A percentile compares a stretch with the other conserved stretches of the same genome.
Evolutionary conservation across 2,113 vertebrate species (phyloP).

Genomic region (Lycaon pictus): DNA sequence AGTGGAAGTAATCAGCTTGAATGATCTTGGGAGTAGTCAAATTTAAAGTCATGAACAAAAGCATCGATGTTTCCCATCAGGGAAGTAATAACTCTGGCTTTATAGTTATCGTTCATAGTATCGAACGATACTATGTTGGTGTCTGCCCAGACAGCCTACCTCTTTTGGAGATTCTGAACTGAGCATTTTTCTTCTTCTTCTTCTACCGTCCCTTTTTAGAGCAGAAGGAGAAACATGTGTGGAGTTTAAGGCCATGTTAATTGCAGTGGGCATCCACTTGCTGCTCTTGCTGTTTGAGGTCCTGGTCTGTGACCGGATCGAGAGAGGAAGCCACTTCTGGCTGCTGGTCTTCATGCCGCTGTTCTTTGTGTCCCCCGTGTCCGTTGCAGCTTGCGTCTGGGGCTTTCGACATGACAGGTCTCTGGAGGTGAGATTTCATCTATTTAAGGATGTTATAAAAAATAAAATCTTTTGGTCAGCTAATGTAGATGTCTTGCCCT

Average conservation of each 20-base stretch:
- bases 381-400: slow-evolving; percentile 98
- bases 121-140: background rate
- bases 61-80: background rate
- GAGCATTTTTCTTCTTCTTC: slow-evolving; percentile 48
- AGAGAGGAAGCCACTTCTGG: slow-evolving; percentile 95
- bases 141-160: background rate
- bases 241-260: slow-evolving; percentile 99
- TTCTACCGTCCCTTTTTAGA: slow-evolving; percentile 84
- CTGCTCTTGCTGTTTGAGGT: slow-evolving; percentile 98
- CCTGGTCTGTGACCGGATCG: slow-evolving; percentile 96
- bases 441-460: slow-evolving; percentile 3
- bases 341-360: slow-evolving; percentile 99
- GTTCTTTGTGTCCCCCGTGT: slow-evolving; percentile 98
- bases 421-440: slow-evolving; percentile 90
- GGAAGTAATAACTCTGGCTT: background rate
- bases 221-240: slow-evolving; percentile 99
- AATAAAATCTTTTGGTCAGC: background rate
- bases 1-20: slow-evolving; percentile 23
- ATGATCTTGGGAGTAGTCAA: slow-evolving; percentile 25
- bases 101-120: background rate
- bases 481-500: background rate
- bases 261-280: slow-evolving; percentile 97
- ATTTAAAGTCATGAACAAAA: slow-evolving; percentile 46
- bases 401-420: slow-evolving; percentile 98
- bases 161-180: slow-evolving; percentile 46